Percentiles rank a stretch among this genome's conserved stretches.
These are phyloP conservation scores for Charina bottae DNA, from an alignment of 2,113 vertebrate genomes.

Conservation along the genomic window DNA sequence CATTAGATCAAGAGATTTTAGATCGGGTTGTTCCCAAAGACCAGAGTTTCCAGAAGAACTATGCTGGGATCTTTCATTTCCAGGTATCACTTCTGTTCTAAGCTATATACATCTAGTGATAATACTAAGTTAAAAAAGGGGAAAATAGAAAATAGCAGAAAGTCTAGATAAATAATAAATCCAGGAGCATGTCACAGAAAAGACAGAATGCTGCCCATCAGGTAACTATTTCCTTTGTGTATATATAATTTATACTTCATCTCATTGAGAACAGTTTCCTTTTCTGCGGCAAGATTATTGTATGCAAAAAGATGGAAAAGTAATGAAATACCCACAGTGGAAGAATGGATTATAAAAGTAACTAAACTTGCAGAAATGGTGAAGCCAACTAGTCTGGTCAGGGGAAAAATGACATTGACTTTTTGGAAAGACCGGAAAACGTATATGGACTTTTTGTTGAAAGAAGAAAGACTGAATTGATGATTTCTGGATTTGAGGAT, in stretches of 20 bases:
- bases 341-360: background rate
- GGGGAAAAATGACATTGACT: background rate
- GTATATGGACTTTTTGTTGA: background rate
- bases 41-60: constrained; percentile 75
- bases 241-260: background rate
- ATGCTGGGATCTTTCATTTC: constrained; percentile 79
- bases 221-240: background rate
- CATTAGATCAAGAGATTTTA: constrained; percentile 74
- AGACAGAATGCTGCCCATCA: background rate
- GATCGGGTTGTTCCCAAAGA: constrained; percentile 67
- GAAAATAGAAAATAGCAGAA: background rate
- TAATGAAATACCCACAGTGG: background rate
- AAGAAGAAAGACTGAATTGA: background rate
- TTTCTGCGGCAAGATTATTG: background rate
- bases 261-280: background rate
- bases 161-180: background rate
- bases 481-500: background rate
- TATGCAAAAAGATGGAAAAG: background rate
- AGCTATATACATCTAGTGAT: background rate
- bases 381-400: background rate
- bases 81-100: constrained; percentile 62
- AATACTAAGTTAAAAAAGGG: background rate
- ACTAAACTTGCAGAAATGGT: background rate
- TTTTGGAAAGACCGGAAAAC: background rate
- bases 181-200: background rate